Evolutionary conservation across 2,888 invertebrate genomes (phyloP).

Genomic region (Temnothorax unifasciatus): DNA sequence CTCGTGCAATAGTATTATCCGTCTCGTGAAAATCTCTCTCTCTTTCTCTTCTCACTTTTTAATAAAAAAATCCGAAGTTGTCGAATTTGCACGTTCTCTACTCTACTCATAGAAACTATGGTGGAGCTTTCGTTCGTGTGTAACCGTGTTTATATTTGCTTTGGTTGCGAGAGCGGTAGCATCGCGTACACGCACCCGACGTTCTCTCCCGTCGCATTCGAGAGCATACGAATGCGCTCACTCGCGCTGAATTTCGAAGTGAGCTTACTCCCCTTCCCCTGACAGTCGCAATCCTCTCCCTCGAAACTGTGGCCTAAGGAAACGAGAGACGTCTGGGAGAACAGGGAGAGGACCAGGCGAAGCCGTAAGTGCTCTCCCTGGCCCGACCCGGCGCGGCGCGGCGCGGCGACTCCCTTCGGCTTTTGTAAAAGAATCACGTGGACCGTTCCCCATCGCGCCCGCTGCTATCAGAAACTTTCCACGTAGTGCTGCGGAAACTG

Average conservation of each 20-base stretch:
- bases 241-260: conserved; percentile 47
- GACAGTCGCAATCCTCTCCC: not conserved
- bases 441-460: conserved; percentile 29
- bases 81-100: not conserved
- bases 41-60: not conserved
- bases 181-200: conserved; percentile 13
- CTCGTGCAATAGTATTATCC: not conserved
- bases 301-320: conserved; percentile 34
- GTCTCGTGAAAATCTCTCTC: not conserved
- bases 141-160: conserved; percentile 41
- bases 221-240: conserved; percentile 19
- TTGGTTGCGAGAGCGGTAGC: conserved; percentile 9
- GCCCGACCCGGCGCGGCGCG: not conserved
- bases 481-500: conserved; percentile 54
- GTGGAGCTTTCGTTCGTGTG: conserved; percentile 17
- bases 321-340: conserved; percentile 22
- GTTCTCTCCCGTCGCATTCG: conserved; percentile 23
- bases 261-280: not conserved
- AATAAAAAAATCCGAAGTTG: not conserved
- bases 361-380: conserved; percentile 27
- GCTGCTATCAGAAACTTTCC: conserved; percentile 53
- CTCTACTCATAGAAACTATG: not conserved
- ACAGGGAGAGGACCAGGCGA: not conserved
- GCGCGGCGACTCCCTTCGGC: not conserved
- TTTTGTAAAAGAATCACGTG: conserved; percentile 57